These are phyloP conservation scores for Hydrolagus affinis DNA, from an alignment of 2,113 vertebrate genomes.

Conservation along the genomic window DNA sequence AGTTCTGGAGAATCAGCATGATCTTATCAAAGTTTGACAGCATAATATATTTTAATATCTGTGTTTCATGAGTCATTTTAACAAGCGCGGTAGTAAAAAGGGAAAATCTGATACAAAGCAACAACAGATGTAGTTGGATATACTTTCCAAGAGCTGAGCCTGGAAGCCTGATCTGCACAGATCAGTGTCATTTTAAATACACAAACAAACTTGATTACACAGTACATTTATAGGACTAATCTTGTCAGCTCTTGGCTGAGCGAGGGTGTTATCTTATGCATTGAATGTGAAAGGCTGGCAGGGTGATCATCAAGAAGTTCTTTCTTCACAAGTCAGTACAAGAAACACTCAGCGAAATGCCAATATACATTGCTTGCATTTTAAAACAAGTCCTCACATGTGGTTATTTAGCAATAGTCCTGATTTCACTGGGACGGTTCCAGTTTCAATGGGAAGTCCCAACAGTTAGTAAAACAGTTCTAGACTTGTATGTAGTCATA, in stretches of 20 bases:
- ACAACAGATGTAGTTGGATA: background rate
- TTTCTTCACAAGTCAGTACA: background rate
- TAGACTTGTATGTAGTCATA: too few species aligned
- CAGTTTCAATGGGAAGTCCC: too few species aligned
- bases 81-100: slow-evolving; percentile 16
- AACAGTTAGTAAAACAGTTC: too few species aligned
- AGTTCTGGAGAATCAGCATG: background rate
- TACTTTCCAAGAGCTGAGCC: background rate
- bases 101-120: background rate
- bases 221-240: background rate
- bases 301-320: too few species aligned
- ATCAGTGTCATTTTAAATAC: background rate
- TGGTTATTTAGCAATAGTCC: background rate
- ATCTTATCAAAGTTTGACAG: slow-evolving; percentile 11
- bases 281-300: background rate
- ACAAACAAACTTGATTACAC: background rate
- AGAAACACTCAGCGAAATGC: background rate
- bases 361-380: background rate
- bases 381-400: background rate
- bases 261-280: background rate
- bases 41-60: background rate
- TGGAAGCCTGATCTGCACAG: background rate
- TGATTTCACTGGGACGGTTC: background rate
- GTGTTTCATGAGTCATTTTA: slow-evolving; percentile 22
- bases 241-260: background rate